A percentile compares a stretch with the other conserved stretches of the same genome.
phyloP scores from a whole-genome alignment of 2,113 vertebrate species.

The Apodemus sylvaticus region DNA sequence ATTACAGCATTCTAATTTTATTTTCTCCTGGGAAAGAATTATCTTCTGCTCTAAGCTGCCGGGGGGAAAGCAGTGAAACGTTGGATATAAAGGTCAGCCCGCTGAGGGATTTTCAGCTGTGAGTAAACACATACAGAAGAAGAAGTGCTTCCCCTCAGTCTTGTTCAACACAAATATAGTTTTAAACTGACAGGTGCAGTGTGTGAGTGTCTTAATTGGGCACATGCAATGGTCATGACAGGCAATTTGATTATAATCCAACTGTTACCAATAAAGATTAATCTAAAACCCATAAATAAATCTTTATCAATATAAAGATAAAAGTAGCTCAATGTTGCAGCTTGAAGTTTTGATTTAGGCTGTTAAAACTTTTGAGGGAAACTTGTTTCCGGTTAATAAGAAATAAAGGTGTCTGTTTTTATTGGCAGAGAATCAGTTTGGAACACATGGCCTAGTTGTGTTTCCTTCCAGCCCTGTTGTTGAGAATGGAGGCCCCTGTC shows the following conservation, averaged over 20 bases:
- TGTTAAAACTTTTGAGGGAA: neutral
- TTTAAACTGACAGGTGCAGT: constrained; percentile 27
- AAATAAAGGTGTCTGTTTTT: constrained; percentile 11
- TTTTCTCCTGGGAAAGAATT: constrained; percentile 73
- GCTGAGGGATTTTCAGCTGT: constrained; percentile 62
- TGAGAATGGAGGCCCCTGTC: neutral
- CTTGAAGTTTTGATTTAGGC: neutral
- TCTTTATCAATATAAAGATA: neutral
- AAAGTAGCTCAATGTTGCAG: neutral
- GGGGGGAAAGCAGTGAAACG: constrained; percentile 63
- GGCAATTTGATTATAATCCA: constrained; percentile 7
- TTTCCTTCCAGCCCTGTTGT: neutral
- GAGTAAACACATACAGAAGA: constrained; percentile 67
- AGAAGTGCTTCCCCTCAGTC: neutral
- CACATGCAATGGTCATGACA: neutral
- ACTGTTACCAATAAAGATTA: neutral
- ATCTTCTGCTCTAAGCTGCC: constrained; percentile 34
- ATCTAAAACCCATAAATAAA: constrained; percentile 2
- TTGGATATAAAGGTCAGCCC: constrained; percentile 71
- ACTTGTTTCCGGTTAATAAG: neutral
- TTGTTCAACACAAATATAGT: constrained; percentile 57
- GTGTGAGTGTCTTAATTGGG: constrained; percentile 45
- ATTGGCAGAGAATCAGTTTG: neutral
- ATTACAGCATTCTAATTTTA: constrained; percentile 58
- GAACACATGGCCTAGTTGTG: neutral